Conservation (phyloP, 2,797 vertebrate species). For the Darevskia nairensis region DNA sequence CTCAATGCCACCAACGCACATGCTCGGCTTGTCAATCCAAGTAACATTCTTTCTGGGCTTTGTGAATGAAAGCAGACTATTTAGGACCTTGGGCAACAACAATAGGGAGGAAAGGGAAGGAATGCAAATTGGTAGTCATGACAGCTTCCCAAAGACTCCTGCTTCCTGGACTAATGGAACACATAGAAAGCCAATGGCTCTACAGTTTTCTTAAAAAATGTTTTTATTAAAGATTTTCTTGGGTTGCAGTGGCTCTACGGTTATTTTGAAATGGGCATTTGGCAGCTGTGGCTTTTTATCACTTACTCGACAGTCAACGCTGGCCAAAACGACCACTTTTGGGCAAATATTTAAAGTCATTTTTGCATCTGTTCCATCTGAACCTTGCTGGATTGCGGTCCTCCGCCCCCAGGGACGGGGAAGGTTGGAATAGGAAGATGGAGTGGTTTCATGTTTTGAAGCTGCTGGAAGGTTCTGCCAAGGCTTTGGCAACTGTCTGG, state of each 20-base stretch:
- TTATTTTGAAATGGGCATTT: not conserved
- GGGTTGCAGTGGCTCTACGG: not conserved
- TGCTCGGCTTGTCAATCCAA: not conserved
- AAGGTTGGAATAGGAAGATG: not conserved
- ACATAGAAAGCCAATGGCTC: not conserved
- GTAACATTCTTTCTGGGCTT: not conserved
- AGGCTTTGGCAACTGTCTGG: not conserved
- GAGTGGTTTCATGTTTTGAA: not conserved
- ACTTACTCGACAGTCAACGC: not conserved
- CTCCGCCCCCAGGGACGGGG: no score
- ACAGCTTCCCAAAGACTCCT: not conserved
- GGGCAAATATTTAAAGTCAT: not conserved
- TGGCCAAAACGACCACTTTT: not conserved
- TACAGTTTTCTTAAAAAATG: no score
- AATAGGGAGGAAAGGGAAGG: not conserved
- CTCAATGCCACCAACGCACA: not conserved
- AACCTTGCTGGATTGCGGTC: no score
- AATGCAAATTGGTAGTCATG: not conserved
- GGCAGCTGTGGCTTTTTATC: not conserved
- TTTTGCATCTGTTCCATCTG: not conserved
- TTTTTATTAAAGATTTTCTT: no score
- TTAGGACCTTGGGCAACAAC: no score
- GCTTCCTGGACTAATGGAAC: not conserved
- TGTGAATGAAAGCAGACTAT: not conserved
- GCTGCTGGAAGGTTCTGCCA: not conserved